A percentile compares a stretch with the other conserved stretches of the same genome.
These are phyloP conservation scores for Muscicapa comitata DNA, from an alignment of 2,797 vertebrate genomes.

Conservation along the genomic window DNA sequence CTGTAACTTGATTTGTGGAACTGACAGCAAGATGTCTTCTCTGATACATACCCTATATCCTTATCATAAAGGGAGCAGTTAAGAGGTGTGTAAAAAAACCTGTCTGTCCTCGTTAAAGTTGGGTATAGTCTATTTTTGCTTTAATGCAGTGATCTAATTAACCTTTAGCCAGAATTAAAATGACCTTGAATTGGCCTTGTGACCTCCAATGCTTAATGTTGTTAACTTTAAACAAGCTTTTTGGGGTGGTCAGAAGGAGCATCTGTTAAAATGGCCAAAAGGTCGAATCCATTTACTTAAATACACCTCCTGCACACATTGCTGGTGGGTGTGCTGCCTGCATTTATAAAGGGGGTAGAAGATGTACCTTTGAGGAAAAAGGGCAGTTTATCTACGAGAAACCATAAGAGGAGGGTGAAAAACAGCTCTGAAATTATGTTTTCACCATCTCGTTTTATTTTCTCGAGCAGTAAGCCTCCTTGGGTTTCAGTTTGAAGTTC, in stretches of 20 bases:
- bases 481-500: background rate
- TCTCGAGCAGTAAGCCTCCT: background rate
- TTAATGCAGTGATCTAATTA: conserved; percentile 86
- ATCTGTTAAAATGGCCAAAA: conserved; percentile 76
- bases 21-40: background rate
- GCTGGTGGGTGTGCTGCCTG: background rate
- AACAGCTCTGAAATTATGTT: background rate
- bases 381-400: background rate
- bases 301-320: conserved; percentile 56
- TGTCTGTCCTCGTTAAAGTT: conserved; percentile 66
- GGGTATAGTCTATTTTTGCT: conserved; percentile 73
- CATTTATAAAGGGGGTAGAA: background rate
- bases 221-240: conserved; percentile 81
- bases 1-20: background rate
- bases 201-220: conserved; percentile 81
- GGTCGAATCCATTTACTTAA: conserved; percentile 86
- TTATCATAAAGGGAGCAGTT: background rate
- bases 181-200: conserved; percentile 79
- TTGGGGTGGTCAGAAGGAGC: conserved; percentile 77
- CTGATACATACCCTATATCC: background rate
- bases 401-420: background rate
- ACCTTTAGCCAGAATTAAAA: conserved; percentile 80
- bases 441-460: background rate
- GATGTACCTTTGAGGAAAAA: background rate
- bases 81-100: conserved; percentile 42